Evolutionary conservation across 2,113 vertebrate genomes (phyloP), one percentile per base, ranked within the genome.

Genomic region (Dermatemys mawii): DNA sequence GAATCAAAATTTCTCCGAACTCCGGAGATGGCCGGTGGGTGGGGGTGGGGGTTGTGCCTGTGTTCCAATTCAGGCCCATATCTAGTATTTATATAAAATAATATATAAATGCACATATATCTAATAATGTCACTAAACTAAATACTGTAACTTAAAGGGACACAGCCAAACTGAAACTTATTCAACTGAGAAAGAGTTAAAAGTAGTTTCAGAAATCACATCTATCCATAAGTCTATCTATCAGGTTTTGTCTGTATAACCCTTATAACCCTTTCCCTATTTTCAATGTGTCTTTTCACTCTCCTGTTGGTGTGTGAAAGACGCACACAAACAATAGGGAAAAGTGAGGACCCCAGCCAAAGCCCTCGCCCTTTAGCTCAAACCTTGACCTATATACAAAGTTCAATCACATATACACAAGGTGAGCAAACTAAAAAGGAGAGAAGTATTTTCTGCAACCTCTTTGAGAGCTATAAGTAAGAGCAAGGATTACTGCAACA

Each of bases 311-410:
- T 78, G 94, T 35, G 57, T 63, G 57, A 70, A 93, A 90, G 81
- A 90, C 63, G 38, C n/a, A 88, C 88, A 44, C 11, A 81, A 97
- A 91, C 60, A 92, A 84, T 84, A 87, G 32, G 48, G 54, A 86
- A 90, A 96, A 83, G 27, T 49, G 44, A 89, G 38, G 41, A 89
- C 57, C 82, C 60, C 35, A 94, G 78, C 81, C 90, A 95, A 86
- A 87, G 90, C 78, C 83, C 87, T 76, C 5, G 60, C 38, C 38
- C 91, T 63, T 75, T 2, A 24, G 90, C 83, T 55, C 78, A 41
- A 95, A 60, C 46, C 49, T 84, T 82, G 83, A 73, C 27, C 53
- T 44, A n/a, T 84, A 54, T 32, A 84, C 6, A 48, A 94, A 53
- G 49, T 44, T 24, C 50, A 29, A 91, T 84, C 91, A 92, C 81